These are phyloP conservation scores for Sula dactylatra DNA, from an alignment of 2,113 vertebrate species.

Conservation along the genomic window DNA sequence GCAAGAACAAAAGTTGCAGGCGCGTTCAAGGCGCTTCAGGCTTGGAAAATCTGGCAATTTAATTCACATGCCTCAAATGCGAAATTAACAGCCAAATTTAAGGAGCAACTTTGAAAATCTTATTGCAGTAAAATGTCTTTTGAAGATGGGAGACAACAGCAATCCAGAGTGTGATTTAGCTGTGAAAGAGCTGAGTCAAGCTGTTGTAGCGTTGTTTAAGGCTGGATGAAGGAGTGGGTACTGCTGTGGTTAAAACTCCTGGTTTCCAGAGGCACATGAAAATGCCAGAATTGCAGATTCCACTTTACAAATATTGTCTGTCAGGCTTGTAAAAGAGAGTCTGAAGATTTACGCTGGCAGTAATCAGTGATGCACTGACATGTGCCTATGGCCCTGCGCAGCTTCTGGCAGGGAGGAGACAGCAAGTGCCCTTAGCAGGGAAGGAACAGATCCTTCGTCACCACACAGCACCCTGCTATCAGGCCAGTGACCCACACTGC, in stretches of 20 bases:
- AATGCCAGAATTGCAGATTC: background rate
- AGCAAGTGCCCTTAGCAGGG: background rate
- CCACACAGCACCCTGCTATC: background rate
- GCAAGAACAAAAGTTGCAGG: background rate
- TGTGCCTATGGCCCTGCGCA: background rate
- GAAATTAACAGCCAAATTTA: background rate
- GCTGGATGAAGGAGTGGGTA: background rate
- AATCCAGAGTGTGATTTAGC: background rate
- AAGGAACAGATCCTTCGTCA: background rate
- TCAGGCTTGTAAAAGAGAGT: background rate
- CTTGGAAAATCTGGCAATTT: background rate
- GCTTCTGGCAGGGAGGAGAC: background rate
- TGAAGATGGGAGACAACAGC: background rate
- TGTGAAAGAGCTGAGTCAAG: background rate
- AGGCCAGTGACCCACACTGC: background rate
- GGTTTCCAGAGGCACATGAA: background rate
- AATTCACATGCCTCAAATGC: background rate
- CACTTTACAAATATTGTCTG: background rate
- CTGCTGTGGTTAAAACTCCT: background rate
- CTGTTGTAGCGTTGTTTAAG: background rate
- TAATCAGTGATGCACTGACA: background rate
- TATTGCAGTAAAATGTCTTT: background rate
- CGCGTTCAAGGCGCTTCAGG: background rate
- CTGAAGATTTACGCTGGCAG: background rate
- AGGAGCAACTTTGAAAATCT: background rate